Conservation (phyloP, 2,113 vertebrate species). For the Chauna torquata region DNA sequence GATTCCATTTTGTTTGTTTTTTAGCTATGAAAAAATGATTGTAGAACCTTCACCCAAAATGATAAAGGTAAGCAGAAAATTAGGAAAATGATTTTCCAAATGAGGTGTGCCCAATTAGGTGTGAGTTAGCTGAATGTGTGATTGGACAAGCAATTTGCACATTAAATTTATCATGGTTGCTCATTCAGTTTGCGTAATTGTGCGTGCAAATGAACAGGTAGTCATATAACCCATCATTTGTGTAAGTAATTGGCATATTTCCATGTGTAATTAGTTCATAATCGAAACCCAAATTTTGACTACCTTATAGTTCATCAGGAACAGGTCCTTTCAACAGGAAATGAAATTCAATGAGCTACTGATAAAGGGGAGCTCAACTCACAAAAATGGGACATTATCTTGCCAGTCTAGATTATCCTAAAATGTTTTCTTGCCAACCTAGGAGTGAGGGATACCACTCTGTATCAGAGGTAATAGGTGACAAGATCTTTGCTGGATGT, state of each 20-base stretch:
- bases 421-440: neutral
- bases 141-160: neutral
- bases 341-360: neutral
- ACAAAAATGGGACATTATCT: neutral
- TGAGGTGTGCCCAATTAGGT: neutral
- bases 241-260: neutral
- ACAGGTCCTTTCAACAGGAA: neutral
- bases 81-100: neutral
- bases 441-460: neutral
- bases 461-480: neutral
- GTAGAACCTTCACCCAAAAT: neutral
- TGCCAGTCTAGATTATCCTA: neutral
- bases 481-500: neutral
- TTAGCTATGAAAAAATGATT: neutral
- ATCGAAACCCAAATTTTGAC: neutral
- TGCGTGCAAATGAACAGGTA: constrained; percentile 31
- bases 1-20: neutral
- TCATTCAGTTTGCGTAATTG: constrained; percentile 7
- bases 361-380: neutral
- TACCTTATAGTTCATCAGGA: neutral
- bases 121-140: constrained; percentile 2
- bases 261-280: neutral
- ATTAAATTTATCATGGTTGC: constrained; percentile 10
- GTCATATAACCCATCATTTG: constrained; percentile 6
- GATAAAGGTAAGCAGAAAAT: neutral